Conservation (phyloP, 2,888 invertebrate genomes). For the Ypsolopha sequella region DNA sequence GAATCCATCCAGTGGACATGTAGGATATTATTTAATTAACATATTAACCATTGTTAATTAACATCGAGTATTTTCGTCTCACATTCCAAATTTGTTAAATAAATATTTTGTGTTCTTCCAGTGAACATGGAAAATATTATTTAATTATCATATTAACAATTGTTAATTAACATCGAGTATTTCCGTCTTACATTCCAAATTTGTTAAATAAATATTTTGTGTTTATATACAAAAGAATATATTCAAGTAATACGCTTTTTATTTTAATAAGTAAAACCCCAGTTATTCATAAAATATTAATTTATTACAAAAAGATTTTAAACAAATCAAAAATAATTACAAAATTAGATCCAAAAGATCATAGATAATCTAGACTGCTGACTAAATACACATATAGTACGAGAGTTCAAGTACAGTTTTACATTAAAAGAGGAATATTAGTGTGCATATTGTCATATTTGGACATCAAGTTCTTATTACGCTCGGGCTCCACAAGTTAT, state of each 20-base stretch:
- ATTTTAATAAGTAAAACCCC: slow-evolving; percentile 10
- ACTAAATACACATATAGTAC: slow-evolving; percentile 6
- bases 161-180: slow-evolving; percentile 35
- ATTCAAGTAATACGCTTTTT: slow-evolving; percentile 21
- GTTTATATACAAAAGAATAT: slow-evolving; percentile 57
- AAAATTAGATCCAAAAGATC: slow-evolving; percentile 2
- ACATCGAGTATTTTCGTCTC: slow-evolving; percentile 51
- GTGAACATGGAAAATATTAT: slow-evolving; percentile 3
- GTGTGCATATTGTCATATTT: slow-evolving; percentile 46
- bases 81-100: slow-evolving; percentile 46
- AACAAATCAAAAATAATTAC: slow-evolving; percentile 7
- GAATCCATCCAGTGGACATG: slow-evolving; percentile 4
- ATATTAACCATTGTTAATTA: slow-evolving; percentile 27
- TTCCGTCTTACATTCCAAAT: slow-evolving; percentile 57
- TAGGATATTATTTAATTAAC: slow-evolving; percentile 17
- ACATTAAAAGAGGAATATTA: slow-evolving; percentile 31
- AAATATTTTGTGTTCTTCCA: slow-evolving; percentile 24
- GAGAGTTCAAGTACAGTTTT: slow-evolving; percentile 13
- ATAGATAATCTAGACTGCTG: slow-evolving; percentile 7
- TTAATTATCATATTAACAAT: slow-evolving; percentile 37
- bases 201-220: slow-evolving; percentile 35
- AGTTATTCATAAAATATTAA: slow-evolving; percentile 37
- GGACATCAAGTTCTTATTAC: slow-evolving; percentile 24
- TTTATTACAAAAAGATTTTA: slow-evolving; percentile 40
- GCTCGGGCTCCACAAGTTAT: too few species aligned